Conservation (phyloP, 2,888 invertebrate species). For the Capitulum mitella region DNA sequence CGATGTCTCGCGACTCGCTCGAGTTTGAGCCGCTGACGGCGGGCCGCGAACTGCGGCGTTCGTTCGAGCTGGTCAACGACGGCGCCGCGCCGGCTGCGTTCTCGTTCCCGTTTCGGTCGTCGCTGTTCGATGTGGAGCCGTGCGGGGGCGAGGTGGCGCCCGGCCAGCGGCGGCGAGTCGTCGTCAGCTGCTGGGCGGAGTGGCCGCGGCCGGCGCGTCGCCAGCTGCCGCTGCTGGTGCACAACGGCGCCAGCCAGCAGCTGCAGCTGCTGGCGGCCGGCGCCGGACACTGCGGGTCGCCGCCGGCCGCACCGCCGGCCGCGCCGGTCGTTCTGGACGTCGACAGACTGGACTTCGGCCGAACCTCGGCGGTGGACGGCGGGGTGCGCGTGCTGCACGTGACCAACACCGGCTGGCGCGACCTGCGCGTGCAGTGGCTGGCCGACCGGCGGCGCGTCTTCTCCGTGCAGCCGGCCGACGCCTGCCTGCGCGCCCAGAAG, state of each 20-base stretch:
- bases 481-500: background rate
- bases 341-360: background rate
- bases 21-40: background rate
- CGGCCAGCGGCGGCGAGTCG: background rate
- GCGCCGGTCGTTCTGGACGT: background rate
- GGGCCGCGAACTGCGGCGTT: background rate
- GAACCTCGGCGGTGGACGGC: background rate
- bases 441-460: background rate
- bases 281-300: background rate
- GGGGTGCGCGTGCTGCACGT: background rate
- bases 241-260: background rate
- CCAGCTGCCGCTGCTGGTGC: constrained; percentile 8
- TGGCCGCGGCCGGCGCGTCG: background rate
- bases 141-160: background rate
- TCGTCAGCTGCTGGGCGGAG: background rate
- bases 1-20: background rate
- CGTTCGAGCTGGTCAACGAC: background rate
- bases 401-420: background rate
- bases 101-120: background rate
- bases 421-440: background rate
- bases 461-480: background rate
- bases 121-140: constrained; percentile 1
- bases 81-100: background rate
- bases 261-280: background rate
- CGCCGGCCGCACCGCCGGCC: background rate